Evolutionary conservation across 2,888 invertebrate species (phyloP), one percentile per base, ranked within the genome.

Genomic region (Gastrophysa polygoni): DNA sequence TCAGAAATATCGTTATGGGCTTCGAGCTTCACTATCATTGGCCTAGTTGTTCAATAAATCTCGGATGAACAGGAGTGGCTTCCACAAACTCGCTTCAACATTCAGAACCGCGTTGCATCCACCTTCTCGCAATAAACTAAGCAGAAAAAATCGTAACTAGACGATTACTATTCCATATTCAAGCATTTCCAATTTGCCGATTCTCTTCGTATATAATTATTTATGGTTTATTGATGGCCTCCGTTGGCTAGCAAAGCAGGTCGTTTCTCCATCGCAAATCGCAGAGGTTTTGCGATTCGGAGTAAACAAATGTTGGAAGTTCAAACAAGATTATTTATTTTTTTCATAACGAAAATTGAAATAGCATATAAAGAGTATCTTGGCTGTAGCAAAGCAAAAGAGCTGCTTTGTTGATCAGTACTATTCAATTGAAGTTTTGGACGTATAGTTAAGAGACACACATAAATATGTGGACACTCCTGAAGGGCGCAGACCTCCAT

Each of bases 191-290:
- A 59, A 57, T 59, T 51, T 63, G 49, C 63, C 48, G 63, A 47
- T 51, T 59, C 63, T 59, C 59, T 56, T 58, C 50, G 58, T 59
- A 58, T n/a, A n/a, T 59, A 63, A 63, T 63, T 57, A 63, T 63
- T 59, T 50, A 63, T 59, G 63, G 59, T 63, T 59, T 57, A 59
- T 46, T 59, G 59, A 56, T 43, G 63, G 51, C 63, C 63, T 63
- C 63, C 51, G 56, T 47, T 51, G 58, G 48, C 50, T 32, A 44
- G 18, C 58, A 58, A 11, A 8, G 32, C 6, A 14, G 2, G 14
- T 11, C 14, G 14, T 57, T 63, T 63, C 63, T 50, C 56, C 38
- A 38, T 14, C 14, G 6, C 56, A 63, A 59, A 59, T 63, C 17
- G 56, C 34, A 43, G 51, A 43, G 46, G 58, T 63, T 63, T 43